phyloP scores from a whole-genome alignment of 2,888 invertebrate genomes.

The Polietes domitor region DNA sequence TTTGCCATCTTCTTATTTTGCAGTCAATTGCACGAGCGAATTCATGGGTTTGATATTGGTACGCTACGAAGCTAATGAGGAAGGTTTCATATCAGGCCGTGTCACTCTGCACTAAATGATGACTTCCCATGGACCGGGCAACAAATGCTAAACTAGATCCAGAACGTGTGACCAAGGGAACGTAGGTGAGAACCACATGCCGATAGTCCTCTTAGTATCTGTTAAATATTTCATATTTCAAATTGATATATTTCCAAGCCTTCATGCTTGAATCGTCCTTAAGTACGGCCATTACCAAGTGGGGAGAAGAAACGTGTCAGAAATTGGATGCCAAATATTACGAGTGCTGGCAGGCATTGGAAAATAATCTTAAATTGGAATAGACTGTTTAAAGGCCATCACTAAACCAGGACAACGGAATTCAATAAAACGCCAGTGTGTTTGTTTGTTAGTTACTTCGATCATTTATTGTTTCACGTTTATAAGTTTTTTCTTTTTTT shows the following conservation, averaged over 20 bases:
- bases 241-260: constrained; percentile 82
- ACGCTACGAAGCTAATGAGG: constrained; percentile 96
- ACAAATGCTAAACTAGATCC: constrained; percentile 86
- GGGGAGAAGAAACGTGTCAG: constrained; percentile 91
- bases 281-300: constrained; percentile 94
- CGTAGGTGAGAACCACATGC: constrained; percentile 83
- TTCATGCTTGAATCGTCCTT: constrained; percentile 99
- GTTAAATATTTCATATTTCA: neutral
- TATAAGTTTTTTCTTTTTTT: neutral
- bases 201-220: neutral
- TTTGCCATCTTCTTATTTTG: too few species aligned
- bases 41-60: constrained; percentile 99
- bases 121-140: constrained; percentile 99
- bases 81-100: constrained; percentile 94
- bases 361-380: constrained; percentile 82
- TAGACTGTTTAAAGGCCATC: neutral
- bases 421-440: too few species aligned
- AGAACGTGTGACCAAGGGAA: constrained; percentile 93
- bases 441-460: neutral
- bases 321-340: constrained; percentile 93
- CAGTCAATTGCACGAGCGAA: constrained; percentile 98
- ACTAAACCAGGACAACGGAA: too few species aligned
- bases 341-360: constrained; percentile 94
- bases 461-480: neutral
- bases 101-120: constrained; percentile 97